Evolutionary conservation across 2,888 invertebrate species (phyloP), one percentile per base, ranked within the genome.

Genomic region (Piscicola geometra): DNA sequence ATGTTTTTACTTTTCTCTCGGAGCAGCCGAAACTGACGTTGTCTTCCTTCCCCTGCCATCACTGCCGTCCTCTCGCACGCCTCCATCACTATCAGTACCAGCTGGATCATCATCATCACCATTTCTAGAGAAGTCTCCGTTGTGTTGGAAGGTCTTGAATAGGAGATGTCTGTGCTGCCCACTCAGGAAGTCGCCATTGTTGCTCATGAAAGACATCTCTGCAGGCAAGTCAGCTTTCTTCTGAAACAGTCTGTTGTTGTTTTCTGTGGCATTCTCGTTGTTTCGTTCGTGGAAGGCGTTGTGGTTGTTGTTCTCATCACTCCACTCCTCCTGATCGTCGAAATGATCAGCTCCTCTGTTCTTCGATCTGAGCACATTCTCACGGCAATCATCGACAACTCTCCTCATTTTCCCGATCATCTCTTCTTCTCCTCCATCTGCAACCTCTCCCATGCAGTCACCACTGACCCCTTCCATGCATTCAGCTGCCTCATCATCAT

Each of bases 311-410:
- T 56, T 21, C 12, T 56, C 60, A 67, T 67, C 67, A n/a, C 35
- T 67, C 67, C 67, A 67, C n/a, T 67, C 35, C 30, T 30, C 30
- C 30, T 35, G 12, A 67, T 67, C 67, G 67, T 30, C n/a, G n/a
- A 67, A 67, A 3, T 67, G n/a, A n/a, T n/a, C n/a, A n/a, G n/a
- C n/a, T n/a, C n/a, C n/a, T n/a, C n/a, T n/a, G n/a, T n/a, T n/a
- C n/a, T n/a, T n/a, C n/a, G n/a, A n/a, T n/a, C n/a, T n/a, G n/a
- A n/a, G n/a, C n/a, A n/a, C n/a, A n/a, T n/a, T n/a, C n/a, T n/a
- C n/a, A n/a, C n/a, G n/a, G n/a, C n/a, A n/a, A n/a, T n/a, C n/a
- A n/a, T n/a, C n/a, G n/a, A n/a, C n/a, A n/a, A n/a, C n/a, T n/a
- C n/a, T n/a, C n/a, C n/a, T n/a, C n/a, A n/a, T 30, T 32, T 67